Evolutionary conservation across 1,140 invertebrate genomes (phyloP).

Genomic region (Drosophila watanabei): DNA sequence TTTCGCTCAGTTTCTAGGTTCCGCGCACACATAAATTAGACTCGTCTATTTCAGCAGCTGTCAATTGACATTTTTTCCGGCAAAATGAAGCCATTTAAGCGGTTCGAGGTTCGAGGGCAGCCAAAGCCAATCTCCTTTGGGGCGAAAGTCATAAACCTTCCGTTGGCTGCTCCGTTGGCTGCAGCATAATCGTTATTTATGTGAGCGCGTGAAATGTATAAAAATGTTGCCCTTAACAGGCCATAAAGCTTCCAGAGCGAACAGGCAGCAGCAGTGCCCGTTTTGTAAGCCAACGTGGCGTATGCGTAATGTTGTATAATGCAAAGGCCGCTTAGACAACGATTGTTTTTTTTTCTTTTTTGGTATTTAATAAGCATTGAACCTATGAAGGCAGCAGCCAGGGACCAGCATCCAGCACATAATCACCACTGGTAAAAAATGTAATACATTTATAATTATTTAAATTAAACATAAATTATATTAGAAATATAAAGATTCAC

Average conservation of each 20-base stretch:
- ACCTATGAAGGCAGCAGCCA: constrained; percentile 41
- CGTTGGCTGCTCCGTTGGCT: constrained; percentile 49
- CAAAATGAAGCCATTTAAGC: constrained; percentile 75
- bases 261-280: not conserved
- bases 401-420: not conserved
- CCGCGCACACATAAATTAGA: constrained; percentile 60
- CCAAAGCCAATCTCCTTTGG: constrained; percentile 53
- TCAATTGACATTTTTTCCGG: constrained; percentile 71
- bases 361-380: constrained; percentile 64
- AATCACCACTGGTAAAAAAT: not conserved
- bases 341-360: constrained; percentile 52
- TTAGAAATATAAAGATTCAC: too few species aligned
- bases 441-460: not conserved
- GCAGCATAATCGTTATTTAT: constrained; percentile 77
- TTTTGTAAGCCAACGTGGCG: constrained; percentile 45
- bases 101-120: constrained; percentile 41
- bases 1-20: constrained; percentile 53
- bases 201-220: constrained; percentile 81
- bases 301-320: constrained; percentile 67
- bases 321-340: constrained; percentile 41
- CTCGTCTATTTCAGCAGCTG: constrained; percentile 58
- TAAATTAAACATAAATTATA: too few species aligned
- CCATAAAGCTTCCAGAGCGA: constrained; percentile 51
- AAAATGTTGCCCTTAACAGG: constrained; percentile 70
- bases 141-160: constrained; percentile 76